Evolutionary conservation across 2,797 vertebrate genomes (phyloP).

Genomic region (Acanthiza pusilla): DNA sequence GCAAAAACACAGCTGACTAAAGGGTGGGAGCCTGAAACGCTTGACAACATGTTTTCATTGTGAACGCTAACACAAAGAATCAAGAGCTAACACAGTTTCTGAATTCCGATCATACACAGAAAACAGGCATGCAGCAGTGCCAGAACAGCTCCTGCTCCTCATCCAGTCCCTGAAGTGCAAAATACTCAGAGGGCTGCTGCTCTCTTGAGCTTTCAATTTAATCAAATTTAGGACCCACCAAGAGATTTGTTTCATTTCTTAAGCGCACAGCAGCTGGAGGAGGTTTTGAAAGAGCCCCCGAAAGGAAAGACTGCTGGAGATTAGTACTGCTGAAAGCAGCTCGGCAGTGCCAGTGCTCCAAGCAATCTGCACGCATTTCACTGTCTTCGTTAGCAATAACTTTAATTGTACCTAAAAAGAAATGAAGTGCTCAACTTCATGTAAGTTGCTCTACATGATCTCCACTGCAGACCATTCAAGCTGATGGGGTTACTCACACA

Average conservation of each 20-base stretch:
- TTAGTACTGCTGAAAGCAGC: not conserved
- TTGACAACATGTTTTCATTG: not conserved
- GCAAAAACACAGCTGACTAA: not conserved
- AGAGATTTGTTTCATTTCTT: not conserved
- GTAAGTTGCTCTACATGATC: not conserved
- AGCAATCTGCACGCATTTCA: not conserved
- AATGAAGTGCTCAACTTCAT: not conserved
- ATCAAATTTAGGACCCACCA: not conserved
- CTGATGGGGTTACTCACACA: not conserved
- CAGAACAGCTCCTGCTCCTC: not conserved
- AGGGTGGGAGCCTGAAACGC: not conserved
- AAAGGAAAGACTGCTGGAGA: not conserved
- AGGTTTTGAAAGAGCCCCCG: not conserved
- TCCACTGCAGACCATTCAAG: not conserved
- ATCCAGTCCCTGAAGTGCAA: rapidly evolving
- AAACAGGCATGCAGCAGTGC: not conserved
- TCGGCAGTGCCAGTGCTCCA: not conserved
- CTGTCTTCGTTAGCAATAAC: not conserved
- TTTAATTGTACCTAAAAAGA: not conserved
- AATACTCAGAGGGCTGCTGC: not conserved
- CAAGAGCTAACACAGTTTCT: not conserved
- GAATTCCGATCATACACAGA: not conserved
- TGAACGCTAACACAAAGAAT: not conserved
- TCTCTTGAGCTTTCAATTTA: not conserved
- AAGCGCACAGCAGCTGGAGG: not conserved